Percentiles rank a stretch among this genome's conserved stretches.
These are phyloP conservation scores for Caenorhabditis elegans DNA, from an alignment of 1,140 invertebrate species.

Conservation along the genomic window DNA sequence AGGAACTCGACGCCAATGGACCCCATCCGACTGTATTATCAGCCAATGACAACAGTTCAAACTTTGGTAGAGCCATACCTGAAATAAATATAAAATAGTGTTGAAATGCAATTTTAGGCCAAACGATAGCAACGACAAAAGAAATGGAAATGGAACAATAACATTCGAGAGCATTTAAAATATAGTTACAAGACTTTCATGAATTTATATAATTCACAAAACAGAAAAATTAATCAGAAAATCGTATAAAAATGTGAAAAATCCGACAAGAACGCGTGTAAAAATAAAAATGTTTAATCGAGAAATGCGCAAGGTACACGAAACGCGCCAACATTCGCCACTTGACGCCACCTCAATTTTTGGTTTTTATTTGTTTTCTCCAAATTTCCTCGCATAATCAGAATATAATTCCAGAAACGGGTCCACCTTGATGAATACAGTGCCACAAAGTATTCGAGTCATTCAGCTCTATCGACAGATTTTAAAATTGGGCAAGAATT, in stretches of 20 bases:
- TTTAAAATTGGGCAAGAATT: constrained; percentile 1
- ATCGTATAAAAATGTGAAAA: neutral
- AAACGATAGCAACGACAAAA: too few species aligned
- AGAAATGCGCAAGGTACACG: too few species aligned
- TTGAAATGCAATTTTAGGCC: neutral
- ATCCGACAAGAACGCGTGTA: neutral
- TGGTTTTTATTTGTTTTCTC: neutral
- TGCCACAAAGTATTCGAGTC: neutral
- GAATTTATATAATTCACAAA: too few species aligned
- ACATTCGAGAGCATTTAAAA: too few species aligned
- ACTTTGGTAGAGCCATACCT: constrained; percentile 50
- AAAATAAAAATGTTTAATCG: neutral
- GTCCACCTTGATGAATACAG: neutral
- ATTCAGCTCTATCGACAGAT: constrained; percentile 9
- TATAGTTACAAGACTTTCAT: too few species aligned
- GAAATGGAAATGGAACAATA: too few species aligned
- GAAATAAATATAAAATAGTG: neutral
- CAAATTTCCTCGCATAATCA: neutral
- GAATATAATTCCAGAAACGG: neutral
- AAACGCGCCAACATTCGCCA: neutral
- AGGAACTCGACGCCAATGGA: constrained; percentile 49
- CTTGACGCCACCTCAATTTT: neutral
- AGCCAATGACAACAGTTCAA: constrained; percentile 49
- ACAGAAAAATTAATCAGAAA: neutral
- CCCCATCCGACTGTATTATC: constrained; percentile 58